phyloP scores from a whole-genome alignment of 2,888 invertebrate species.

The Lumbricus terrestris region DNA sequence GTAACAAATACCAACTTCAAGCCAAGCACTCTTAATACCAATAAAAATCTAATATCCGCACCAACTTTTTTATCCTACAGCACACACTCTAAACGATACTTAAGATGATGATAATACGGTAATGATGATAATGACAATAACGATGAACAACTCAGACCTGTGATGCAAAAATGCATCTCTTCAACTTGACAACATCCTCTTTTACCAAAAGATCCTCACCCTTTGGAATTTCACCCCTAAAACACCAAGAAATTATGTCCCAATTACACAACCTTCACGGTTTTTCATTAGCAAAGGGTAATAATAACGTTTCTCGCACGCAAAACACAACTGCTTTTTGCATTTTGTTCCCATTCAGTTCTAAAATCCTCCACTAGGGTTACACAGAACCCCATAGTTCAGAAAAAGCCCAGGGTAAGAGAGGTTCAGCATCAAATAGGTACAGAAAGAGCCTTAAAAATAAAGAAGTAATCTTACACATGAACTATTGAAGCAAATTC shows the following conservation, averaged over 20 bases:
- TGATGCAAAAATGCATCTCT: slow-evolving; percentile 86
- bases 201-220: slow-evolving; percentile 75
- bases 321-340: no score
- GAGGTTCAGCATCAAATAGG: no score
- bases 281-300: neutral
- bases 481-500: neutral
- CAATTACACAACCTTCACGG: neutral
- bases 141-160: slow-evolving; percentile 51
- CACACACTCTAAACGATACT: neutral
- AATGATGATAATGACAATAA: neutral
- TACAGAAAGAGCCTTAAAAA: neutral
- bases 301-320: no score
- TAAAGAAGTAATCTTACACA: neutral
- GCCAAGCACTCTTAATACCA: no score
- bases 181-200: slow-evolving; percentile 90
- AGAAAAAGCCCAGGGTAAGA: no score
- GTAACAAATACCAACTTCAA: no score
- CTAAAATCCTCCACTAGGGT: no score
- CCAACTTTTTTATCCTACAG: neutral
- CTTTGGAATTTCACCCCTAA: slow-evolving; percentile 82
- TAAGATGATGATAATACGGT: no score
- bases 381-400: no score
- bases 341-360: no score
- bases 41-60: neutral
- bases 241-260: slow-evolving; percentile 18